A percentile compares a stretch with the other conserved stretches of the same genome.
These are phyloP conservation scores for Crossocerus cetratus DNA, from an alignment of 2,888 invertebrate genomes.

Conservation along the genomic window DNA sequence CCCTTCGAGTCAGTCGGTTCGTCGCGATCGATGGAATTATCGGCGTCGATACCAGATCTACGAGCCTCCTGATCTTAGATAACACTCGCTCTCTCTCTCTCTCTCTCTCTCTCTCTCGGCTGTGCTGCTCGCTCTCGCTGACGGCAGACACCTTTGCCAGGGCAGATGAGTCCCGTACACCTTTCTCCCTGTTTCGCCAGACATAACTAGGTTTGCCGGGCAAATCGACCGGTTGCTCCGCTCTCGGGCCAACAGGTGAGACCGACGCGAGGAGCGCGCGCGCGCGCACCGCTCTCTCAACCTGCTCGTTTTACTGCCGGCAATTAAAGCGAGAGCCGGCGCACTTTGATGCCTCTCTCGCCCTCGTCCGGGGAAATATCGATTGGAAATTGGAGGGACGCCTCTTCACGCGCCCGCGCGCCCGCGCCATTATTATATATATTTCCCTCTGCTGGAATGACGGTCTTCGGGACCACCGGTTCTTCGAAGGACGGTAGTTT, in stretches of 20 bases:
- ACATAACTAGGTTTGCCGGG: not conserved
- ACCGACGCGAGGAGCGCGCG: no score
- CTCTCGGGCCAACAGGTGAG: no score
- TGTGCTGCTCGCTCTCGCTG: not conserved
- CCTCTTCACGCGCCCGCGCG: not conserved
- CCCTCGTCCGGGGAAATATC: not conserved
- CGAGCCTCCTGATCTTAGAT: not conserved
- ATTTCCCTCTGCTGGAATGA: no score
- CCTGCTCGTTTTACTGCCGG: conserved; percentile 6
- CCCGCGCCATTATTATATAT: no score
- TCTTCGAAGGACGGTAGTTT: no score
- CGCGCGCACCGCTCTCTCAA: no score
- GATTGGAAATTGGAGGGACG: conserved; percentile 1
- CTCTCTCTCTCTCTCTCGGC: not conserved
- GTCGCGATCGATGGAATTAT: not conserved
- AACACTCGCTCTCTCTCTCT: not conserved
- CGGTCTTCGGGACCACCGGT: no score
- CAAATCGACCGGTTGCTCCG: not conserved
- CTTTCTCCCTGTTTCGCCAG: no score
- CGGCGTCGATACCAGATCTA: not conserved
- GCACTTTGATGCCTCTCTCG: conserved; percentile 4
- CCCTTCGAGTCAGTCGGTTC: no score
- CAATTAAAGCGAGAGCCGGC: not conserved
- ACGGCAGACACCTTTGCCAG: no score
- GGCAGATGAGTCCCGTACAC: no score